These are phyloP conservation scores for Drosophila mimica DNA, from an alignment of 2,888 invertebrate genomes.

Conservation along the genomic window DNA sequence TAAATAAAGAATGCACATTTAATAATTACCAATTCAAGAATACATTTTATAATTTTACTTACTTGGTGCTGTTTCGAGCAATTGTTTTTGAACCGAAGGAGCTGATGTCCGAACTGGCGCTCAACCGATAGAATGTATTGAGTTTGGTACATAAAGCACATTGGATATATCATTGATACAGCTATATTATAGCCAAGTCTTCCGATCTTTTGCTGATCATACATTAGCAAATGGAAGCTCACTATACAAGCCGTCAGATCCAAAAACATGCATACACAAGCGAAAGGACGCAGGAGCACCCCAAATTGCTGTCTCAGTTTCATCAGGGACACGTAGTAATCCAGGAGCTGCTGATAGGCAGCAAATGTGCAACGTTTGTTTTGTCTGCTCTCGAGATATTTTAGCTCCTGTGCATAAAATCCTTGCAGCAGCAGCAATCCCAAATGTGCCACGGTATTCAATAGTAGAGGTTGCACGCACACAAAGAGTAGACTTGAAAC, in stretches of 20 bases:
- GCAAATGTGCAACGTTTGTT: neutral
- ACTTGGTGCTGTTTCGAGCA: slow-evolving; percentile 29
- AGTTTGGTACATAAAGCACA: slow-evolving; percentile 25
- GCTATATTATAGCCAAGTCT: fast-evolving
- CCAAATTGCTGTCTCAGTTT: slow-evolving; percentile 40
- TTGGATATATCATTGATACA: slow-evolving; percentile 9
- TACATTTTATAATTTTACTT: neutral
- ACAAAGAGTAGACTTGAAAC: slow-evolving; percentile 23
- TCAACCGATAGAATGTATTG: slow-evolving; percentile 24
- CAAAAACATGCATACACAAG: slow-evolving; percentile 11
- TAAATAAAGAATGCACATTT: neutral
- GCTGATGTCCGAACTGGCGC: slow-evolving; percentile 35
- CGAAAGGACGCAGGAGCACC: slow-evolving; percentile 47
- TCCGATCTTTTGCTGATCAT: slow-evolving; percentile 6
- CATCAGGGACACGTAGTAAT: slow-evolving; percentile 38
- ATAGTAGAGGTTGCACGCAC: slow-evolving; percentile 47
- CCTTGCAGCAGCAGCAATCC: slow-evolving; percentile 40
- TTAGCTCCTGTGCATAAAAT: slow-evolving; percentile 30
- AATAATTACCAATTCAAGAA: neutral
- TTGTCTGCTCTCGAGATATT: neutral
- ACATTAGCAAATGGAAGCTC: slow-evolving; percentile 35
- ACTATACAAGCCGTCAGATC: slow-evolving; percentile 1
- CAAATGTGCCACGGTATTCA: slow-evolving; percentile 26
- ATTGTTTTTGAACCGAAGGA: slow-evolving; percentile 23
- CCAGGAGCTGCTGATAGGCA: slow-evolving; percentile 7